Evolutionary conservation across 2,797 vertebrate genomes (phyloP), one percentile per base, ranked within the genome.

Genomic region (Oreonectes daqikongensis): DNA sequence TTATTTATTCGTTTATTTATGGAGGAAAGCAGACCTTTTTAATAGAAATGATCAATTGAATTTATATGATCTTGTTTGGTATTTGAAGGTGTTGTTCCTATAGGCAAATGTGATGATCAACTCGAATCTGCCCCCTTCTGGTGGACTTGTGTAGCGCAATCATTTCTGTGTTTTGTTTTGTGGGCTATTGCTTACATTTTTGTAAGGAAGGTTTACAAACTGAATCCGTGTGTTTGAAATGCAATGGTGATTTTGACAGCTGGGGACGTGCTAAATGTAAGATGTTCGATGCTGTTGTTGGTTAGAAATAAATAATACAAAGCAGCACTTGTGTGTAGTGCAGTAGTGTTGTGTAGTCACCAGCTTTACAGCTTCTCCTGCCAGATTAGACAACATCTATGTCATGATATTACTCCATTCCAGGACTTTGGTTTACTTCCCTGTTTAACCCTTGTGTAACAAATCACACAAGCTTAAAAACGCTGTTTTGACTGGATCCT

Each of bases 311-410:
- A 32, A 61, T 64, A 15, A n/a, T 50, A 50, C 48, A 50, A 50
- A 50, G 48, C 18, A n/a, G 48, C 46, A 48, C 9, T 11, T 67
- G 53, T 75, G 44, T 66, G 14, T 67, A 28, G 35, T 76, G 65
- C 52, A n/a, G 4, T 59, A 20, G 28, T 68, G 65, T 35, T 38
- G 5, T 32, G n/a, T 75, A 57, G 74, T 60, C 28, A 76, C 53
- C 65, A 76, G 74, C 53, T 76, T 68, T 30, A 50, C 52, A 68
- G 73, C 64, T 75, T 53, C 38, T 59, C 63, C 72, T 75, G 72
- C 72, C 72, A 20, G 55, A 15, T 44, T 8, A 3, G n/a, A 52
- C 26, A 18, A 57, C 30, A 66, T 65, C 24, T 52, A 48, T 73
- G 46, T 52, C 22, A 42, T n/a, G 9, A 10, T 66, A 30, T 44